Evolutionary conservation across 1,140 invertebrate species (phyloP), one percentile per base, ranked within the genome.

Genomic region (Formica selysi): DNA sequence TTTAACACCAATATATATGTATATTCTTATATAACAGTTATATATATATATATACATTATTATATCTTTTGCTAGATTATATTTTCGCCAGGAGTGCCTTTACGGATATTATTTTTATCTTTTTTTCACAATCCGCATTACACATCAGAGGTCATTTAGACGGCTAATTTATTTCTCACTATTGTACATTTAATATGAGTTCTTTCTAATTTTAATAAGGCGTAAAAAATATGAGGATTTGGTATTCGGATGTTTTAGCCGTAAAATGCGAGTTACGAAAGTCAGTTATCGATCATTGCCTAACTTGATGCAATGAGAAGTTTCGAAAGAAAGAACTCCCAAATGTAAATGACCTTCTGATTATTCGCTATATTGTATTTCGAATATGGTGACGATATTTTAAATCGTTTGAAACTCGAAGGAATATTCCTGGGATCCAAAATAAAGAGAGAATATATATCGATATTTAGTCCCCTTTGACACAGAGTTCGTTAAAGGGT

Each of bases 71-170:
- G 5, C 26, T 54, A 41, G 29, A 71, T 81, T 19, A 44, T 59
- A 57, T 38, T 85, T 61, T 64, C 64, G 61, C 89, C 86, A 79
- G 86, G 54, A 90, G 89, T 90, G 89, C 89, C 89, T 90, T 90
- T n/a, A 32, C 41, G 59, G 19, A 29, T 44, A 19, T 85, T 32
- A 29, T 76, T 88, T 76, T 59, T 10, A 76, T 62, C n/a, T 19
- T 76, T 76, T 57, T 76, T 88, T n/a, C 57, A 51, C 57, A 51
- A 51, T 51, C 0, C 1, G 48, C 22, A n/a, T 59, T 44, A 10
- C 57, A 13, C 29, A 41, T 11, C 26, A 38, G 36, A 36, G 11
- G 2, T 48, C 5, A 32, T 64, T 48, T 78, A 48, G 11, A 0
- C 16, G 13, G 11, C 41, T 65, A 78, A 78, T 48, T 51, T 78